Percentiles rank a stretch among this genome's conserved stretches.
phyloP scores from a whole-genome alignment of 2,888 invertebrate genomes.

The Petrolisthes cinctipes region DNA sequence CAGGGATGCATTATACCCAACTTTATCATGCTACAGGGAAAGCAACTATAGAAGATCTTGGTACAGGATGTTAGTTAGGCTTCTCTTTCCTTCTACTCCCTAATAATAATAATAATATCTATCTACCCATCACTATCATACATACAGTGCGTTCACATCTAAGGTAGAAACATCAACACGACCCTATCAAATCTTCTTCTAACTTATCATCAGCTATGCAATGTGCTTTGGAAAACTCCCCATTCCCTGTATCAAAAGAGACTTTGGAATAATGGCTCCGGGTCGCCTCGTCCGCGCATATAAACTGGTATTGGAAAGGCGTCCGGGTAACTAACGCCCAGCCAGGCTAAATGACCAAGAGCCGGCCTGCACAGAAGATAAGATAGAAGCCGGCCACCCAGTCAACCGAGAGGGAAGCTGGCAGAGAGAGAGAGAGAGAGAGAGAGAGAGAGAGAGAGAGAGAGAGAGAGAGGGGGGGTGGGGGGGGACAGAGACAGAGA shows the following conservation, averaged over 20 bases:
- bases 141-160: too few relatives aligned
- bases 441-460: not conserved
- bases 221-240: too few relatives aligned
- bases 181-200: too few relatives aligned
- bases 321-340: not conserved
- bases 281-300: not conserved
- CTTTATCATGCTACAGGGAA: too few relatives aligned
- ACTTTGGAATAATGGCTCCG: not conserved
- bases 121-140: too few relatives aligned
- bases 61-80: too few relatives aligned
- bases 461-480: not conserved
- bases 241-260: too few relatives aligned
- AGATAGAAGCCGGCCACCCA: not conserved
- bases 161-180: too few relatives aligned
- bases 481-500: not conserved
- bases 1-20: not conserved
- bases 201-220: too few relatives aligned
- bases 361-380: not conserved
- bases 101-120: too few relatives aligned
- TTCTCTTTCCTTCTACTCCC: too few relatives aligned
- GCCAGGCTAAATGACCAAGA: not conserved
- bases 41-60: too few relatives aligned
- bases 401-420: slow-evolving; percentile 10
- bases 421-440: not conserved
- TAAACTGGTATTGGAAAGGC: not conserved